These are phyloP conservation scores for Minunthozetes semirufus DNA, from an alignment of 2,888 invertebrate species.

Conservation along the genomic window DNA sequence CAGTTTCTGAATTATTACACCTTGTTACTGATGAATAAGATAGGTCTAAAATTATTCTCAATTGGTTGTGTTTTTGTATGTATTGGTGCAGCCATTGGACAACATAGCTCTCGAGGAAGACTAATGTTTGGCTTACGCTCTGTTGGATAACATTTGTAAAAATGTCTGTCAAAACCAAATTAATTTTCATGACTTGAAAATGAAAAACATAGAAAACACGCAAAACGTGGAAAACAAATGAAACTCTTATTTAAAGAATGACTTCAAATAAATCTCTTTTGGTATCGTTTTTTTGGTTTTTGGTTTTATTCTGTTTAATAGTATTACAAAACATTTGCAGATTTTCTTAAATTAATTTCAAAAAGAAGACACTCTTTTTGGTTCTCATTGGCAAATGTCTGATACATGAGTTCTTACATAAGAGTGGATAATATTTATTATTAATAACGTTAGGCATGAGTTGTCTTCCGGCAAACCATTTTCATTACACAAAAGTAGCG, in stretches of 20 bases:
- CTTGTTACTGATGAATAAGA: too few relatives aligned
- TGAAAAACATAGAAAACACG: neutral
- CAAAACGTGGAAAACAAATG: neutral
- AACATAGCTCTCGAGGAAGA: neutral
- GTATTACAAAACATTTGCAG: neutral
- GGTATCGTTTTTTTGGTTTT: neutral
- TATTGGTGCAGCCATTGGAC: too few relatives aligned
- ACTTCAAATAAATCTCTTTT: neutral
- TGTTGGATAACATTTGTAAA: slow-evolving; percentile 15
- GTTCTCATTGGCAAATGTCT: neutral
- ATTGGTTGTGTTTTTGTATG: too few relatives aligned
- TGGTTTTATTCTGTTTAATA: neutral
- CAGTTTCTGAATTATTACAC: too few relatives aligned
- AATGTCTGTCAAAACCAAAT: slow-evolving; percentile 23
- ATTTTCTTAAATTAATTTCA: slow-evolving; percentile 1
- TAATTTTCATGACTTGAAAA: slow-evolving; percentile 14
- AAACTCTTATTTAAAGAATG: neutral
- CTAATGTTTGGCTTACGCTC: slow-evolving; percentile 8
- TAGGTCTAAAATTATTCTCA: too few relatives aligned
- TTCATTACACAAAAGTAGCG: neutral
- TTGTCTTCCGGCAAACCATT: slow-evolving; percentile 23
- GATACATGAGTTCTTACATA: neutral
- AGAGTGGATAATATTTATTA: slow-evolving; percentile 25
- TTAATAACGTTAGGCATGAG: slow-evolving; percentile 19
- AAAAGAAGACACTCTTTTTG: neutral